A percentile compares a stretch with the other conserved stretches of the same genome.
Evolutionary conservation across 2,888 invertebrate genomes (phyloP).

Genomic region (Melieria picta): DNA sequence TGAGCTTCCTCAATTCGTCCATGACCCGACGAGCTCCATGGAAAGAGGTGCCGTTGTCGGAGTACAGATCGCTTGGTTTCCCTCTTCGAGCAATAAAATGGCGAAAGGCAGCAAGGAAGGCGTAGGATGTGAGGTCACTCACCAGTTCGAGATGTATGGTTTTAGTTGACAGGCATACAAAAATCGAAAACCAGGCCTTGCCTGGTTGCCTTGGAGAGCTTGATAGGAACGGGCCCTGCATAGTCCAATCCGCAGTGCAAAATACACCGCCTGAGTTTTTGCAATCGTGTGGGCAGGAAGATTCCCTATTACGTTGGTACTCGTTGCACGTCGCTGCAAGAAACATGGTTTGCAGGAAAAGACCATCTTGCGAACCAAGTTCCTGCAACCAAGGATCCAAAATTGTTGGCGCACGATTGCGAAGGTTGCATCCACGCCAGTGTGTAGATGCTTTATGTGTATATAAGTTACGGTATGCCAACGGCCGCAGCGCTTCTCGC

Average conservation of each 20-base stretch:
- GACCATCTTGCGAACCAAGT: conserved; percentile 5
- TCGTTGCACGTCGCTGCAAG: conserved; percentile 1
- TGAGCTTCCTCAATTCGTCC: conserved; percentile 14
- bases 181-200: conserved; percentile 8
- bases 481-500: too few species aligned
- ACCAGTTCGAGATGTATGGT: conserved; percentile 14
- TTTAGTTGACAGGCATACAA: not conserved
- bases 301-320: not conserved
- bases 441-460: conserved; percentile 1
- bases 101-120: conserved; percentile 31
- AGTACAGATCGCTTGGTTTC: conserved; percentile 25
- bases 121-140: conserved; percentile 30
- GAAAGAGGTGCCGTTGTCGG: conserved; percentile 35
- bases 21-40: conserved; percentile 23
- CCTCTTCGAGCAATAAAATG: conserved; percentile 31
- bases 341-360: conserved; percentile 2
- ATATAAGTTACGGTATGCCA: too few species aligned
- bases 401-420: not conserved
- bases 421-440: conserved; percentile 8
- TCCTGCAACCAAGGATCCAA: not conserved
- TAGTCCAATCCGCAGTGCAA: conserved; percentile 5
- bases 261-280: not conserved
- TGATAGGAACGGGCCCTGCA: conserved; percentile 1
- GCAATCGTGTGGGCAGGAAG: conserved; percentile 3
- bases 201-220: not conserved